Conservation (phyloP, 1,140 invertebrate species). For the Sycophila sp. region DNA sequence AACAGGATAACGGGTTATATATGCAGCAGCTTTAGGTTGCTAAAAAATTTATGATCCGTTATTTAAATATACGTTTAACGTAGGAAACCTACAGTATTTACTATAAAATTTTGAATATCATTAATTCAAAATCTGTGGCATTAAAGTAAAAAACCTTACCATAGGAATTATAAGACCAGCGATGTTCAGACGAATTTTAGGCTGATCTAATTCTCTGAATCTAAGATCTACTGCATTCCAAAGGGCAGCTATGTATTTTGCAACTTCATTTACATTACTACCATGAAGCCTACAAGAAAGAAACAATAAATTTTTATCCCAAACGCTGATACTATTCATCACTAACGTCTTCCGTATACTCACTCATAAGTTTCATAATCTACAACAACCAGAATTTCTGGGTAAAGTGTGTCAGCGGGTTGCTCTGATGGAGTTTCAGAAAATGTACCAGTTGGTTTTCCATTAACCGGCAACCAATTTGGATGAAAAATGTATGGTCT, state of each 20-base stretch:
- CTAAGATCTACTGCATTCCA: constrained; percentile 40
- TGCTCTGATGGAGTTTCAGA: not conserved
- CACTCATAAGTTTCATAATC: constrained; percentile 10
- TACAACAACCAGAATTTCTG: not conserved
- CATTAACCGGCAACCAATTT: not conserved
- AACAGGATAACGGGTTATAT: not conserved
- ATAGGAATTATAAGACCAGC: constrained; percentile 28
- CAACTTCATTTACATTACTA: constrained; percentile 4
- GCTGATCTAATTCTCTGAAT: constrained; percentile 31
- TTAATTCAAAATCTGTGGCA: too few relatives aligned
- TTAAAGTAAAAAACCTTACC: not conserved
- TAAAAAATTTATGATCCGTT: not conserved
- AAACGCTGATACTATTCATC: not conserved
- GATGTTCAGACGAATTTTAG: constrained; percentile 35
- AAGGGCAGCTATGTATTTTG: constrained; percentile 34
- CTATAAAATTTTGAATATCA: too few relatives aligned
- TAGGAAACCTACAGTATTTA: too few relatives aligned
- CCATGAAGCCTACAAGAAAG: constrained; percentile 1
- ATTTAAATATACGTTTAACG: too few relatives aligned
- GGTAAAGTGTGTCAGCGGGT: not conserved
- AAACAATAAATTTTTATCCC: not conserved
- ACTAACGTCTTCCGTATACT: not conserved
- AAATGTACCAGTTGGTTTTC: not conserved
- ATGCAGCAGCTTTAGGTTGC: not conserved
- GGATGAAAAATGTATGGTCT: too few relatives aligned